Conservation (phyloP, 2,888 invertebrate genomes). For the Molanna angustata region DNA sequence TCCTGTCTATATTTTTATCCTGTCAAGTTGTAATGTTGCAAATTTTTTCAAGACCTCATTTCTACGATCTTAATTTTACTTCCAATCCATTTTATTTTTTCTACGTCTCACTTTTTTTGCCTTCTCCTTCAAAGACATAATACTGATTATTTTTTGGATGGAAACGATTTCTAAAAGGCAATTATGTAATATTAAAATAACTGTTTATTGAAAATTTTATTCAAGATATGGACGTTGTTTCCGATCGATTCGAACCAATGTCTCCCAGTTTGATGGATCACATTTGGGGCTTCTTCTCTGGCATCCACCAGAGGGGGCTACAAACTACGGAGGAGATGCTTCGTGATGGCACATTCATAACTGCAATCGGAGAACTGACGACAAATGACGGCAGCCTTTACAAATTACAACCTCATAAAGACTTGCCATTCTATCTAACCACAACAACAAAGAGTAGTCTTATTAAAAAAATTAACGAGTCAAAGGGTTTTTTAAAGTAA, state of each 20-base stretch:
- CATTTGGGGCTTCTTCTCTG: conserved; percentile 82
- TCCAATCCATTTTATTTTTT: too few relatives aligned
- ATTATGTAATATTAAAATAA: neutral
- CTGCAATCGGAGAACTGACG: conserved; percentile 76
- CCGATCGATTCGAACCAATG: conserved; percentile 78
- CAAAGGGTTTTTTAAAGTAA: conserved; percentile 68
- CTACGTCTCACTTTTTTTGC: neutral
- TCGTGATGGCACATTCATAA: conserved; percentile 74
- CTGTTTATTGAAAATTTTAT: neutral
- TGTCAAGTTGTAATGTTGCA: too few relatives aligned
- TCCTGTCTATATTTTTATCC: too few relatives aligned
- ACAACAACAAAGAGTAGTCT: conserved; percentile 74
- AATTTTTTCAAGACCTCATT: too few relatives aligned
- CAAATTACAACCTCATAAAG: conserved; percentile 69
- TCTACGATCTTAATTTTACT: too few relatives aligned
- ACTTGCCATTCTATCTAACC: conserved; percentile 73
- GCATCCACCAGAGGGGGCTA: conserved; percentile 77
- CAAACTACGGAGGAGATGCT: conserved; percentile 88
- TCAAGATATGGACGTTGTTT: conserved; percentile 76
- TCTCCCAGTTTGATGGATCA: conserved; percentile 74
- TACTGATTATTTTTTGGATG: neutral
- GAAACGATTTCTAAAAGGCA: too few relatives aligned
- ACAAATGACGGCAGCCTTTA: conserved; percentile 60
- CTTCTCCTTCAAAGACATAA: neutral
- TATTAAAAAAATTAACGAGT: conserved; percentile 68